Conservation (phyloP, 2,888 invertebrate species). For the Scaptomyza tumidula region DNA sequence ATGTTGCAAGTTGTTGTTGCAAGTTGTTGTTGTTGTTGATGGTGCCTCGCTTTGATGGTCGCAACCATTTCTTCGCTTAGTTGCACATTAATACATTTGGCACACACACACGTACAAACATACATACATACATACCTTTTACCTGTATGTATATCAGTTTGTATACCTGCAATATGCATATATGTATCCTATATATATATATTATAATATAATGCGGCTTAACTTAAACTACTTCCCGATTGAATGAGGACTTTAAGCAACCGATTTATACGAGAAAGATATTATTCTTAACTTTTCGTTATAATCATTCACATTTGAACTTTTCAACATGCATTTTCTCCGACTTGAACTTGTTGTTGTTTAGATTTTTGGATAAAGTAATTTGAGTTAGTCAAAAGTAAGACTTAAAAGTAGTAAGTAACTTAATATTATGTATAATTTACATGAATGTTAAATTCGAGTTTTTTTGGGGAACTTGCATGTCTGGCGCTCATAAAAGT, state of each 20-base stretch:
- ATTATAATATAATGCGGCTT: not conserved
- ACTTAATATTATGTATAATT: conserved; percentile 72
- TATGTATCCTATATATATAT: conserved; percentile 5
- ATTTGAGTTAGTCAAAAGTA: conserved; percentile 14
- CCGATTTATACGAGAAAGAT: not conserved
- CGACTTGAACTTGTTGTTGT: not conserved
- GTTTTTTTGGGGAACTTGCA: conserved; percentile 48
- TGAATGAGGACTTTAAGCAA: not conserved
- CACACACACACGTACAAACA: conserved; percentile 7
- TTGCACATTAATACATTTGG: conserved; percentile 30
- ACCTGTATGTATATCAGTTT: conserved; percentile 42
- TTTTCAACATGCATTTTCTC: too few species aligned
- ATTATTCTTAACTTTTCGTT: too few species aligned
- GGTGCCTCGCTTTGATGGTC: conserved; percentile 48
- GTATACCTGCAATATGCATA: conserved; percentile 56
- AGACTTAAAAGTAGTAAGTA: conserved; percentile 4
- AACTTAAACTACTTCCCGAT: not conserved
- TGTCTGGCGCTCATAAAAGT: conserved; percentile 71
- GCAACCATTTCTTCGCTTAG: conserved; percentile 57
- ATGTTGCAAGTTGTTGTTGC: conserved; percentile 43
- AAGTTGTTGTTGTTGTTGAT: conserved; percentile 22
- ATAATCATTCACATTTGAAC: too few species aligned
- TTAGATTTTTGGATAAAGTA: conserved; percentile 50
- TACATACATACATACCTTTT: too few species aligned
- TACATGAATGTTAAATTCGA: conserved; percentile 23